Percentiles rank a stretch among this genome's conserved stretches.
Evolutionary conservation across 2,888 invertebrate genomes (phyloP).

Genomic region (Merodon equestris): DNA sequence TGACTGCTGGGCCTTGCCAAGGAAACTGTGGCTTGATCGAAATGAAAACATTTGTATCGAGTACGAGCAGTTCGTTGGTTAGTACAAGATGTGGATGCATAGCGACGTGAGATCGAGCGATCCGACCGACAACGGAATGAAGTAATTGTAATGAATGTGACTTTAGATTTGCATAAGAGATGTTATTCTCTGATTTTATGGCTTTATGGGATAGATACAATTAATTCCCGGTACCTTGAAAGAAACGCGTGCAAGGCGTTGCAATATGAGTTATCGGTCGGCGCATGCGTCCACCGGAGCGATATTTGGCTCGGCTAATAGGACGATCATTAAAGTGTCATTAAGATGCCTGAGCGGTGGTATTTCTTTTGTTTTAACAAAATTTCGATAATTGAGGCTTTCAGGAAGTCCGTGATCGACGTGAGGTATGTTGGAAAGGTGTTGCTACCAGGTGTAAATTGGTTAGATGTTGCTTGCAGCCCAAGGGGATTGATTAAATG

Average conservation of each 20-base stretch:
- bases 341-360: constrained; percentile 45
- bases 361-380: constrained; percentile 20
- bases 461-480: constrained; percentile 5
- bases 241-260: constrained; percentile 3
- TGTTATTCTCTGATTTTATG: constrained; percentile 50
- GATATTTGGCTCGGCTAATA: constrained; percentile 33
- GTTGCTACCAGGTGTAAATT: constrained; percentile 32
- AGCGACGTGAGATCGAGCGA: constrained; percentile 24
- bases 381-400: background rate
- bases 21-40: constrained; percentile 58
- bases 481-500: constrained; percentile 25
- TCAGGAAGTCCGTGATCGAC: constrained; percentile 30
- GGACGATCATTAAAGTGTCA: constrained; percentile 55
- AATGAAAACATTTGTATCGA: constrained; percentile 49
- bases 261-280: constrained; percentile 39
- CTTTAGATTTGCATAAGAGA: constrained; percentile 66
- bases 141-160: constrained; percentile 65
- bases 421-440: constrained; percentile 3
- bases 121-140: constrained; percentile 54
- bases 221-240: constrained; percentile 51
- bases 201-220: constrained; percentile 36
- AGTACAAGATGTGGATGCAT: constrained; percentile 58
- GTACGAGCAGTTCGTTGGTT: constrained; percentile 1
- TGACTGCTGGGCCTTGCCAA: constrained; percentile 45
- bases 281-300: constrained; percentile 19